Evolutionary conservation across 2,888 invertebrate genomes (phyloP), one percentile per base, ranked within the genome.

Genomic region (Oxytorus armatus): DNA sequence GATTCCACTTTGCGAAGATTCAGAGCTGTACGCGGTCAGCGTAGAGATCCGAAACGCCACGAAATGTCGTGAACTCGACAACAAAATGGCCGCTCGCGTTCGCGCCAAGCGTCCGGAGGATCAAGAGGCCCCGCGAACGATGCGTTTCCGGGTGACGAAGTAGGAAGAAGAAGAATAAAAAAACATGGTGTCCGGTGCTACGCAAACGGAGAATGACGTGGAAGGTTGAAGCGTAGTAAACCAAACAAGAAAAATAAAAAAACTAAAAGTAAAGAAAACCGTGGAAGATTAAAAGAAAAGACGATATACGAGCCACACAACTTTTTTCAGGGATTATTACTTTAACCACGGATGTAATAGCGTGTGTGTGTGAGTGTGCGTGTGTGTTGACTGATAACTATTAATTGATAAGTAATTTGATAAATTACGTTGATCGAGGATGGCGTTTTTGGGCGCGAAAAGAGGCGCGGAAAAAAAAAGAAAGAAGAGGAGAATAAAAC

Each of bases 321-420:
- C 88, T 88, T 83, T 87, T 87, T 87, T 91, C 90, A 90, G 90
- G 89, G 90, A 91, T 89, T 89, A 88, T 89, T 90, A 90, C 86
- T 89, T 90, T 82, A 89, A 90, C 86, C 89, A 87, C 87, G 90
- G 84, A 90, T 91, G 91, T 90, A 90, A 90, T 89, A 86, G 86
- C 88, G 91, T 88, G 90, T 90, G 89, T 90, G 90, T 89, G 90
- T 89, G 90, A 88, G 89, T 89, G 90, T 59, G 47, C 65, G 53
- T 55, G 86, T 88, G 90, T 88, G 90, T 89, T 89, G 86, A 89
- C 86, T 89, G 89, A 88, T 89, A 80, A 90, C 86, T 89, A 90
- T 89, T 91, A 91, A 90, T 90, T 89, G 84, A 89, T 90, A 91
- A 91, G 90, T 90, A 87, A 90, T 84, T 81, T 82, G 69, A 82